Evolutionary conservation across 2,113 vertebrate genomes (phyloP).

Genomic region (Leptodactylus fuscus): DNA sequence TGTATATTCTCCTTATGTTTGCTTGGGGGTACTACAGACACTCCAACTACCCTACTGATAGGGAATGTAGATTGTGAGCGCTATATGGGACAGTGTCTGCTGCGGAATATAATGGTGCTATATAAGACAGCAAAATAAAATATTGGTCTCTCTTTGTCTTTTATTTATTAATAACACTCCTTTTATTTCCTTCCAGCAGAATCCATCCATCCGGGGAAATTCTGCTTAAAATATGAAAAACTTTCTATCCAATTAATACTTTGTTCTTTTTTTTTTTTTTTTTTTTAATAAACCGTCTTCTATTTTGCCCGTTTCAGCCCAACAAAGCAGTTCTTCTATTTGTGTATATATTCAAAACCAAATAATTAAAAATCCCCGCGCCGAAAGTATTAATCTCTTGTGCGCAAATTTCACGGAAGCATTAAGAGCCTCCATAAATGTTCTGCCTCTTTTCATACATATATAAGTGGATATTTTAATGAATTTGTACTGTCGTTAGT

Average conservation of each 20-base stretch:
- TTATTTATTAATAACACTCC: background rate
- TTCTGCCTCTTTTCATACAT: constrained; percentile 44
- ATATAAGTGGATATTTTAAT: constrained; percentile 47
- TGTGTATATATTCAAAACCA: constrained; percentile 9
- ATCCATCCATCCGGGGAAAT: background rate
- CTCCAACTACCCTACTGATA: no score
- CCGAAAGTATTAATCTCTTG: constrained; percentile 44
- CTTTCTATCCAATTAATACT: background rate
- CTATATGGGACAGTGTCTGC: no score
- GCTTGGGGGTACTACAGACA: no score
- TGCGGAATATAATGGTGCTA: no score
- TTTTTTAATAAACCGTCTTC: constrained; percentile 8
- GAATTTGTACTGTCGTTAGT: constrained; percentile 39
- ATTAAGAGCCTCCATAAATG: constrained; percentile 41
- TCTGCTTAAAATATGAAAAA: background rate
- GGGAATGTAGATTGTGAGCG: no score
- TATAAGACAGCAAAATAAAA: no score
- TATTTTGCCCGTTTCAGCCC: constrained; percentile 16
- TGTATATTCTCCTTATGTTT: no score
- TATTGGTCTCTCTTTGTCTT: no score
- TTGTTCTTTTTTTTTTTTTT: background rate
- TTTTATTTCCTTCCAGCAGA: background rate
- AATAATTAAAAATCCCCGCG: constrained; percentile 45
- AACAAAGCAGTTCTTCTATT: constrained; percentile 25
- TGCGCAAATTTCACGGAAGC: constrained; percentile 20